Base-by-base conservation (phyloP, 1,140 invertebrate genomes). In the Drosophila ohnishii region DNA sequence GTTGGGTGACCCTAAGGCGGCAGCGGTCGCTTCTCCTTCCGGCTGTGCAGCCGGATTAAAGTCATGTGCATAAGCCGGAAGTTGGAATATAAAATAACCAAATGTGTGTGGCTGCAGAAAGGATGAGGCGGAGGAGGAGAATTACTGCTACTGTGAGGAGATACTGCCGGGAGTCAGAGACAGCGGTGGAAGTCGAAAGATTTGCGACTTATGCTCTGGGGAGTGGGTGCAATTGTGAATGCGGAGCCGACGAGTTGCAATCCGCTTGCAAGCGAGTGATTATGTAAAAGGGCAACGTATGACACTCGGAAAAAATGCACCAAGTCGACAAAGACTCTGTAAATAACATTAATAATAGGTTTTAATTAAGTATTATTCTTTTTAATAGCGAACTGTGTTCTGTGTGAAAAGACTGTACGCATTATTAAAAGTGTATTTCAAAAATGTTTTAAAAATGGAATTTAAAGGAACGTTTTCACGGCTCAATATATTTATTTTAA, bases 31-130 rank as follows among this genome's bases (percentile, higher is more conserved):
- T 40, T 39, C 79, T 72, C 40, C 53, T 78, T 75, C 66, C 82
- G 82, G 83, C 76, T 87, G 51, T 55, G 66, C 75, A 77, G 72
- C 45, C 76, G 67, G 83, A 75, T 87, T 87, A 87, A 88, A 87
- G 83, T 83, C 84, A 88, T 87, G 84, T 87, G 83, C 83, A 87
- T 86, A 86, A 86, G 80, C 84, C 80, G 84, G 84, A 87, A 87
- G 80, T 80, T 71, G 84, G 76, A 76, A 87, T 88, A 87, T 80
- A 80, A 88, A 87, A 88, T 87, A 87, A 88, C 74, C 82, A 81
- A 86, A 72, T 78, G 65, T 74, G 69, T 58, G 42, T 51, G 64
- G 19, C 30, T 44, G 48, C 40, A 37, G 35, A 9, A 22, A 40
- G 34, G 30, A 35, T 16, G 28, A 5, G 32, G 5, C n/a, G 50